Evolutionary conservation across 2,888 invertebrate species (phyloP), one percentile per base, ranked within the genome.

Genomic region (Marasmarcha lunaedactyla): DNA sequence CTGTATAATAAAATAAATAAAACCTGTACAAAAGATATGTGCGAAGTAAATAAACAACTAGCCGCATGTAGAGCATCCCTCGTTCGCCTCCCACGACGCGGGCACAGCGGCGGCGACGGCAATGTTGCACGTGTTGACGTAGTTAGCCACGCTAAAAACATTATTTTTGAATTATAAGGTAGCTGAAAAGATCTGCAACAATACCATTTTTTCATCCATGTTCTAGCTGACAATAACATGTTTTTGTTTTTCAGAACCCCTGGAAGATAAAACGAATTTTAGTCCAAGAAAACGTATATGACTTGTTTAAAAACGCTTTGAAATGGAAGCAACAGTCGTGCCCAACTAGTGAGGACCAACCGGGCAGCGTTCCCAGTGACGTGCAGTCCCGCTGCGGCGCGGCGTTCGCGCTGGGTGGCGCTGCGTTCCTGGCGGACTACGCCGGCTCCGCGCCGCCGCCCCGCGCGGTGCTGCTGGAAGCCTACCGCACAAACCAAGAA

Each of bases 401-500:
- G 7, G 7, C 39, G 1, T 52, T 54, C 15, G 34, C 41, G 0
- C 46, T 45, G 35, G 45, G 49, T 1, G 49, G 44, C 3, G 56
- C 48, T 42, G 25, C 33, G 2, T 55, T 63, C 37, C 7, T 55
- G n/a, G 12, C 60, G 1, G 59, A 64, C 42, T 51, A 44, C 12
- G 42, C 51, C 2, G 51, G 50, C 0, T 13, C 33, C 2, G 6
- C 15, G 3, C 2, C 12, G 2, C 1, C 15, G 7, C 1, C 33
- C 0, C 33, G 42, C 13, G 35, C 33, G 2, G 20, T 42, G 0
- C n/a, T 38, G 0, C 50, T 70, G 0, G 67, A 70, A 43, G 61
- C 63, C 1, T 76, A 65, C 44, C 59, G 74, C 42, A 73, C 69
- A 1, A 57, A 50, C 1, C 69, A 67, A 42, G 74, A 74, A 38